phyloP scores from a whole-genome alignment of 2,888 invertebrate species.

The Tetrapedia diversipes region DNA sequence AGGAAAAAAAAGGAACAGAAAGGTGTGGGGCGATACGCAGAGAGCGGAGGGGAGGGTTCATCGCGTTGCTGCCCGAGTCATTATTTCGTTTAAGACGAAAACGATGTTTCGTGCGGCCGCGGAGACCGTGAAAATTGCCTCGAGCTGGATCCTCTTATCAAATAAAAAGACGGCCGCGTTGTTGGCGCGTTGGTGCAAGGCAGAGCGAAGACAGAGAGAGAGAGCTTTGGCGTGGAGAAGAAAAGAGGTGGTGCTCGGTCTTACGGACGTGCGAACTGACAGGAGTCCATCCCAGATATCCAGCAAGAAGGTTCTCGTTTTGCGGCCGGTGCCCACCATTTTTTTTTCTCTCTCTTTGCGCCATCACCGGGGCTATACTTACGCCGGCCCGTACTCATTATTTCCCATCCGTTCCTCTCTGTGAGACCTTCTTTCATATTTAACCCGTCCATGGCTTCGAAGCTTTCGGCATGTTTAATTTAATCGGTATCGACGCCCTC shows the following conservation, averaged over 20 bases:
- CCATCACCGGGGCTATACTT: conserved; percentile 79
- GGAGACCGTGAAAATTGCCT: conserved; percentile 70
- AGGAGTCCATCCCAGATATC: conserved; percentile 75
- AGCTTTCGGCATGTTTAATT: conserved; percentile 76
- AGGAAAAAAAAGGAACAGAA: no score
- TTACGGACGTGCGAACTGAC: conserved; percentile 79
- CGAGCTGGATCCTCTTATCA: conserved; percentile 69
- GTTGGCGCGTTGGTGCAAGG: conserved; percentile 45
- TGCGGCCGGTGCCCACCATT: conserved; percentile 69
- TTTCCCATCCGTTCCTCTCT: conserved; percentile 73
- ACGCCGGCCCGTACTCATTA: conserved; percentile 77
- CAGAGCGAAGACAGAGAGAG: conserved; percentile 48
- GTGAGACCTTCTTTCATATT: conserved; percentile 73
- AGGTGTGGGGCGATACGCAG: no score
- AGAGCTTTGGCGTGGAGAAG: conserved; percentile 54
- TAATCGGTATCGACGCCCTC: conserved; percentile 81
- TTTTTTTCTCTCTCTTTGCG: conserved; percentile 77
- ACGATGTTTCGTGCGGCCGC: conserved; percentile 65
- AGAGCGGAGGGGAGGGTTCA: conserved; percentile 30
- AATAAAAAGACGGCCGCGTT: conserved; percentile 69
- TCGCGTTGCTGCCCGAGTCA: conserved; percentile 59
- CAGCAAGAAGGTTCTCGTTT: conserved; percentile 75
- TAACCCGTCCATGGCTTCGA: conserved; percentile 69
- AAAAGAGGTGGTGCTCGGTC: conserved; percentile 64
- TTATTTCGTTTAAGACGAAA: conserved; percentile 72